Evolutionary conservation across 2,113 vertebrate species (phyloP), one percentile per base, ranked within the genome.

Genomic region (Myocastor coypus): DNA sequence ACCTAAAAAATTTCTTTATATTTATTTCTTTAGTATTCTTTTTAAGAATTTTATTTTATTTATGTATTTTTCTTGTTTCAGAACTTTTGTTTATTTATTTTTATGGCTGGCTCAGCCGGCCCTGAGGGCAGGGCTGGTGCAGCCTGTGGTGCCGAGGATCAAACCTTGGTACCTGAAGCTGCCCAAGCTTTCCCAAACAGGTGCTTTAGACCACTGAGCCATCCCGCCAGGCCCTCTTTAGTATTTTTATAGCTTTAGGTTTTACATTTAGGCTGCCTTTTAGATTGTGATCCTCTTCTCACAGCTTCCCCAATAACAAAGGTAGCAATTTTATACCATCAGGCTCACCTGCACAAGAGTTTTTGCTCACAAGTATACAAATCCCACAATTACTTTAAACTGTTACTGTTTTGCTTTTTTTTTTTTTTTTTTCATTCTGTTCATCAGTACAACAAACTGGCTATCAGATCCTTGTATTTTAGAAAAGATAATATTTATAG

Each of bases 221-320:
- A n/a, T n/a, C n/a, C n/a, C n/a, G n/a, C n/a, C n/a, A n/a, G n/a
- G n/a, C n/a, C n/a, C n/a, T n/a, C n/a, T 92, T 94, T 12, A 92
- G n/a, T 34, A 83, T 91, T 13, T 63, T 66, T 94, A 52, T n/a
- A 71, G 55, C 80, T 89, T 77, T 20, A 22, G 83, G 26, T 88
- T 90, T 95, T 73, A 61, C 12, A 80, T 93, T 73, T 83, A 94
- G 77, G 77, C 46, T 80, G 77, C 4, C 42, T 30, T 78, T 52
- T 52, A 52, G 77, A 52, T 52, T 52, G 30, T 52, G 30, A 55
- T 52, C 42, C 77, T 80, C 77, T 52, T 80, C 46, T 5, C 42
- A 17, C 46, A 52, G 16, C 77, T 30, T 80, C 50, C 77, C 30
- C 7, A 52, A 8, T 80, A 52, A 77, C 30, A 11, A 30, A 52